Base-by-base conservation (phyloP, 2,113 vertebrate genomes). In the Ciconia stormi region DNA sequence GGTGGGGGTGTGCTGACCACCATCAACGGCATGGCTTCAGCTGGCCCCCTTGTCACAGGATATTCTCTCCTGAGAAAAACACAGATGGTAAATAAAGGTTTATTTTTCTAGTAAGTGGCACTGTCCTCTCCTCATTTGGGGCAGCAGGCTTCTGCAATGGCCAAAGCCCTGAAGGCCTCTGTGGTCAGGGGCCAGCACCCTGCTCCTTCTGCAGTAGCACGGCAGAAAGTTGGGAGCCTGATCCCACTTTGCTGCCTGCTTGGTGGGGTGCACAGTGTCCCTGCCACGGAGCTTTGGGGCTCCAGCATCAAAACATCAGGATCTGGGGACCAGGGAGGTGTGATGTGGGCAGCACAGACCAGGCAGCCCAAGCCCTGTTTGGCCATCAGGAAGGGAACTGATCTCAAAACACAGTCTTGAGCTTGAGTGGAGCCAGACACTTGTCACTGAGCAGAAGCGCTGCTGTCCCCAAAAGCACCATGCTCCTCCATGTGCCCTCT, bases 51-150 rank as follows among this genome's bases (percentile, higher is more conserved):
- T 62, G 15, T 55, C 30, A 12, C 0, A 10, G 55, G 25, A 8
- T 69, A 29, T 59, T 90, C 15, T 70, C 18, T 79, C 29, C 42
- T 44, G 29, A 77, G 70, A 23, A 79, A 73, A 92, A 62, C 61
- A 72, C 13, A 71, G 42, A 44, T 52, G 27, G 46, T 79, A 73
- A 97, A 95, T 97, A 95, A 97, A 96, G 17, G 36, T 70, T 44
- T 96, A 93, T 96, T 97, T 96, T 96, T 97, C 50, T 96, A 96
- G 58, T 76, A 82, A 91, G 47, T 59, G 46, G 9, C 38, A 26
- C 62, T 89, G 32, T 91, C 25, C 19, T 97, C 23, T 70, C 63
- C 65, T 97, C n/a, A 47, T 86, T 70, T 79, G 32, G 46, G 38
- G 12, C 62, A 69, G 15, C 6, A 27, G 50, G 47, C 27, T 78